Evolutionary conservation across 2,797 vertebrate genomes (phyloP).

Genomic region (Myiothlypis chrysogaster): DNA sequence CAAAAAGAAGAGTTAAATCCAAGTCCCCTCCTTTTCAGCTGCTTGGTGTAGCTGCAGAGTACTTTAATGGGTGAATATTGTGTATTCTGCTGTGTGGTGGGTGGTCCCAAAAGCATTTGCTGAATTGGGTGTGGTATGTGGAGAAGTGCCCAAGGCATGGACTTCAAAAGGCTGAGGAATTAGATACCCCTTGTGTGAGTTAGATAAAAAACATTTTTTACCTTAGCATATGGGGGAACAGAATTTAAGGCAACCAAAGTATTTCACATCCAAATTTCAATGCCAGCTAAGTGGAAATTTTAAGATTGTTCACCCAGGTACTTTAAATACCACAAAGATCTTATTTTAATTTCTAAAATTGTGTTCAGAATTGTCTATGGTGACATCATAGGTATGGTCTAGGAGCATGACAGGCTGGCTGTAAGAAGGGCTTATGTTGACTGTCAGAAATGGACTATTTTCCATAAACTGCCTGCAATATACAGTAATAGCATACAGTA

Average conservation of each 20-base stretch:
- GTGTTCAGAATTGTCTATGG: not conserved
- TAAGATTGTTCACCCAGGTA: not conserved
- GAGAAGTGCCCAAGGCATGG: not conserved
- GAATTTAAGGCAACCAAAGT: not conserved
- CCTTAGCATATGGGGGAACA: not conserved
- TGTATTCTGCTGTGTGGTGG: not conserved
- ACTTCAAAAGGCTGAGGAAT: not conserved
- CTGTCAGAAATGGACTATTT: not conserved
- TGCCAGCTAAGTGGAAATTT: not conserved
- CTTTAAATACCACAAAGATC: not conserved
- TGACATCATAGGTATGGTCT: not conserved
- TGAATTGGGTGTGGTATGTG: not conserved
- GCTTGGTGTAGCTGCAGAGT: not conserved
- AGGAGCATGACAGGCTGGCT: not conserved
- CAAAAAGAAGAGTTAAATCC: constrained; percentile 8
- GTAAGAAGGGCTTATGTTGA: not conserved
- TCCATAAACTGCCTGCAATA: not conserved
- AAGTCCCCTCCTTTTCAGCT: not conserved
- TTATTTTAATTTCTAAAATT: not conserved
- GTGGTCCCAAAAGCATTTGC: not conserved
- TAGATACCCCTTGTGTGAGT: not conserved
- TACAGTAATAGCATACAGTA: not conserved
- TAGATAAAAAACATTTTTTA: not conserved
- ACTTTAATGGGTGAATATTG: not conserved
- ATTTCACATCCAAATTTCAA: not conserved